Evolutionary conservation across 2,797 vertebrate species (phyloP).

Genomic region (Hippopotamyrus pictus): DNA sequence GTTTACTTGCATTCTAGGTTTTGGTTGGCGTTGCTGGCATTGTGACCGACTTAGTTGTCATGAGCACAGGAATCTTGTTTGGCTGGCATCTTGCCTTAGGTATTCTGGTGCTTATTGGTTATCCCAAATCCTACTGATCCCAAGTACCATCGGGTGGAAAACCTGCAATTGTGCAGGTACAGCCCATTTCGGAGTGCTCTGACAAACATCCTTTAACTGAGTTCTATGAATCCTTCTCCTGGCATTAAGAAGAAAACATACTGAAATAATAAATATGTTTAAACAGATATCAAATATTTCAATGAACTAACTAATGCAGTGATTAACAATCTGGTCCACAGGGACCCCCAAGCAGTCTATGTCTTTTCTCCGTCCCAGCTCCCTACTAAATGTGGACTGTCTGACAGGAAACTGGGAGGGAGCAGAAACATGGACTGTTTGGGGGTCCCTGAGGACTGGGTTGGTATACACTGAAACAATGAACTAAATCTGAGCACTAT

Average conservation of each 20-base stretch:
- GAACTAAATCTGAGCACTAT: background rate
- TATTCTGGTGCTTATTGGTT: background rate
- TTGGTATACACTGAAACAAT: background rate
- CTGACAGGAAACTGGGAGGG: background rate
- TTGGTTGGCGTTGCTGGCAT: background rate
- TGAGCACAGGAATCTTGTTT: background rate
- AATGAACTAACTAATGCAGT: background rate
- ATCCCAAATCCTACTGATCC: background rate
- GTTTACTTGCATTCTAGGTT: background rate
- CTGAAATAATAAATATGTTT: background rate
- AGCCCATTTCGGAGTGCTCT: background rate
- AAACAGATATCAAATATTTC: background rate
- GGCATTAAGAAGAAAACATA: background rate
- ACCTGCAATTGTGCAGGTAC: background rate
- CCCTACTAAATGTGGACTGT: background rate
- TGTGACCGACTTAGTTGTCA: background rate
- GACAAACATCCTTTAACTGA: background rate
- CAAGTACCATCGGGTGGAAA: background rate
- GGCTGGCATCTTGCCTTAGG: background rate
- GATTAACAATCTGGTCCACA: background rate
- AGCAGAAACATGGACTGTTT: background rate
- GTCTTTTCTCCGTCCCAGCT: background rate
- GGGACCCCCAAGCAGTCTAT: background rate
- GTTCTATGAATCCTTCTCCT: background rate
- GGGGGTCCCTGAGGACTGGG: background rate